Base-by-base conservation (phyloP, 2,113 vertebrate species). In the Mus pahari region DNA sequence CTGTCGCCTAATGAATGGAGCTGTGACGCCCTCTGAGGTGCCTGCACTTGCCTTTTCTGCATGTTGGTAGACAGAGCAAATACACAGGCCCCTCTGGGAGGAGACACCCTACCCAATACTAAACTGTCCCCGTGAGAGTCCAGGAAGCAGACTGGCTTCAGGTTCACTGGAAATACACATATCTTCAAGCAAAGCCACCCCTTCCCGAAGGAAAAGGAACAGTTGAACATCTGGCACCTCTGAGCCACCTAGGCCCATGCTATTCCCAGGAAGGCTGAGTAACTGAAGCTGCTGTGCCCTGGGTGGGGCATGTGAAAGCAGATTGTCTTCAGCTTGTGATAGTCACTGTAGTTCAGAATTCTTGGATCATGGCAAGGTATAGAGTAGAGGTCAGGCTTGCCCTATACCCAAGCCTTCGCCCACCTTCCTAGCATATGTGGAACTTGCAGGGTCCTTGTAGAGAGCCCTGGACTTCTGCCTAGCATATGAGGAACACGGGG, bases 191-290 rank as follows among this genome's bases (percentile, higher is more conserved):
- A 86, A n/a, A 55, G 28, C 70, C 45, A 55, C 66, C 45, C 8
- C 16, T n/a, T n/a, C 45, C 42, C 84, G 92, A 78, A 92, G 39
- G 73, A 50, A 81, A 92, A 39, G 66, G 45, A 88, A 26, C 11
- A 26, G 14, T 6, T 31, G 53, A 1, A 55, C 42, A 70, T 42
- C 53, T 3, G 6, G 42, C 1, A 0, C 73, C 73, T 77, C 5
- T 5, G 22, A 92, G 89, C 5, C 50, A 48, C n/a, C 0, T 48
- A 0, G 87, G 39, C 33, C 7, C 0, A 39, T 6, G 0, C n/a
- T 24, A 0, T 75, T 84, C 70, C 77, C 86, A 11, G 91, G 94
- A 97, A 91, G 75, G 58, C 89, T 71, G 77, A 83, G 26, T 17
- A 2, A 36, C 12, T 13, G 64, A 33, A 26, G 78, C 39, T 36